Evolutionary conservation across 2,888 invertebrate species (phyloP).

Genomic region (Cephus spinipes): DNA sequence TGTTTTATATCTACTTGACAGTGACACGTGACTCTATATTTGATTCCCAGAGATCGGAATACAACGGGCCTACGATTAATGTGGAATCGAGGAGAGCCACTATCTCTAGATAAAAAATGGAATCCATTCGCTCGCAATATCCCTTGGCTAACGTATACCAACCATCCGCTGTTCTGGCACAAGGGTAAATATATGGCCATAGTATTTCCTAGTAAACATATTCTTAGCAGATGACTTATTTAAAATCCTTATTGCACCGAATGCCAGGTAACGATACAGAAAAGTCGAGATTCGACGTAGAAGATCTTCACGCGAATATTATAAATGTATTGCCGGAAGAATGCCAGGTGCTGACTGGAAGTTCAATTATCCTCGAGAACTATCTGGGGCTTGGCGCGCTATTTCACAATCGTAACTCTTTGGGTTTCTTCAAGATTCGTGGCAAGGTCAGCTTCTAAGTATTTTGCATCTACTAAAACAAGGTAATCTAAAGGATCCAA

Average conservation of each 20-base stretch:
- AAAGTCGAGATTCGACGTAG: constrained; percentile 53
- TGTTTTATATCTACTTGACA: not conserved
- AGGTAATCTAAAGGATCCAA: not conserved
- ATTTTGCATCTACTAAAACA: not conserved
- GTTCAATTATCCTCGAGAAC: constrained; percentile 81
- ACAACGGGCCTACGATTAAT: constrained; percentile 80
- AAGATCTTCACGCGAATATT: constrained; percentile 51
- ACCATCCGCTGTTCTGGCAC: constrained; percentile 83
- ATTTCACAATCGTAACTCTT: constrained; percentile 83
- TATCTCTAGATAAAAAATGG: constrained; percentile 81
- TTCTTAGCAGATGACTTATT: not conserved
- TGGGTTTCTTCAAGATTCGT: constrained; percentile 89
- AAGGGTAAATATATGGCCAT: constrained; percentile 69
- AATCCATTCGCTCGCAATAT: constrained; percentile 86
- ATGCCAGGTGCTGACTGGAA: constrained; percentile 72
- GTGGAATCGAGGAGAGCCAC: constrained; percentile 81
- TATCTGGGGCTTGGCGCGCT: constrained; percentile 84
- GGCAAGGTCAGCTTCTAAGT: constrained; percentile 85
- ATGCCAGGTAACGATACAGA: constrained; percentile 46
- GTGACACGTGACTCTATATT: not conserved
- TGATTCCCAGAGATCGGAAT: constrained; percentile 74
- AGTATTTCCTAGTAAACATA: not conserved
- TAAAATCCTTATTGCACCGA: not conserved
- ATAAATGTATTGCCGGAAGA: constrained; percentile 57
- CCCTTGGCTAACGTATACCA: constrained; percentile 82